A percentile compares a stretch with the other conserved stretches of the same genome.
Conservation (phyloP, 2,113 vertebrate species). For the Spermophilus dauricus region DNA sequence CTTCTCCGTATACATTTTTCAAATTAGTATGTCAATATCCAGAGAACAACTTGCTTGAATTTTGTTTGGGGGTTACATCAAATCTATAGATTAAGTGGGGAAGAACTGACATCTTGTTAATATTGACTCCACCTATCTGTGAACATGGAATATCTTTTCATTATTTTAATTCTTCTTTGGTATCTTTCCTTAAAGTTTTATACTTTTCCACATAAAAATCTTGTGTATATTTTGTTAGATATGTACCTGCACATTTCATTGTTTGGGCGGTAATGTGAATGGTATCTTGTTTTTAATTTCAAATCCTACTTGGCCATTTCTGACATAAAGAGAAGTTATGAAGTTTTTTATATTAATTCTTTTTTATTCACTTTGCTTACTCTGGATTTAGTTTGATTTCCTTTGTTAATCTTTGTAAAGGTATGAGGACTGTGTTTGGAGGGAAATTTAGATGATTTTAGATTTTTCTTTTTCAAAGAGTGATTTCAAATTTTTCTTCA, state of each 20-base stretch:
- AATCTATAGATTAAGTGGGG: background rate
- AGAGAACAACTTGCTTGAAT: background rate
- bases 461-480: background rate
- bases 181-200: background rate
- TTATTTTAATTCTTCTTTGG: background rate
- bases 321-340: background rate
- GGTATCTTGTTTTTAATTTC: background rate
- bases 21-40: background rate
- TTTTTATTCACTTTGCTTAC: background rate
- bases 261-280: background rate
- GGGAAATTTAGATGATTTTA: background rate
- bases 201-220: background rate
- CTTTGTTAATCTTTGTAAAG: no score
- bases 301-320: background rate
- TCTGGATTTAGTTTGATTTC: conserved; percentile 32
- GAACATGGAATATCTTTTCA: background rate
- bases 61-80: background rate
- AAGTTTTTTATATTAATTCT: background rate
- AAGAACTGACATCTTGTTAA: background rate
- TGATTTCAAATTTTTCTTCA: conserved; percentile 24
- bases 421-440: no score
- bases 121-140: background rate
- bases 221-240: background rate
- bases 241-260: background rate
- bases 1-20: background rate